Evolutionary conservation across 2,113 vertebrate genomes (phyloP), one percentile per base, ranked within the genome.

Genomic region (Crotalus helleri): DNA sequence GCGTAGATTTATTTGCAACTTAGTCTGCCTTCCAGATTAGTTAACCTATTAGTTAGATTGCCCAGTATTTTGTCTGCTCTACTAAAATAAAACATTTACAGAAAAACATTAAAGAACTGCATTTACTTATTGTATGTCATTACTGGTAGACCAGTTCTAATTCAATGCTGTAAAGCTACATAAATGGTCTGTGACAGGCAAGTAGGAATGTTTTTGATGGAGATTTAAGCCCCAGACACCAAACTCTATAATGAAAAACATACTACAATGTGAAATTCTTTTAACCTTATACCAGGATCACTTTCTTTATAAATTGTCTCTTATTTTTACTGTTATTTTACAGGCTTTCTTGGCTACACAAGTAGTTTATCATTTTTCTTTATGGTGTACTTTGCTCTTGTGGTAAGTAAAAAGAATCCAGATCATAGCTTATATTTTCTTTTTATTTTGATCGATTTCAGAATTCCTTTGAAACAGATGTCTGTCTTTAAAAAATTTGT

Each of bases 331-430:
- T 97, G 96, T 97, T 96, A 97, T 97, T 98, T 98, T 97, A 96
- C 97, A 99, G 99, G 99, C 95, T 99, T 99, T 97, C 98, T 99
- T 97, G 98, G 99, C 96, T 99, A 99, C 97, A 99, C 98, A 97
- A 99, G 99, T 97, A 98, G 99, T 97, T 96, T 99, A 91, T 98
- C 99, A 96, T 99, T 99, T 97, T 96, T 99, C 97, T 99, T 99
- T 97, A 99, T 98, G 98, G 96, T 98, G 95, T 99, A 99, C 96
- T 99, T 99, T 97, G 95, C 98, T 95, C 94, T 98, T 95, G 99
- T 99, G 98, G 99, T 99, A 97, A 99, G 99, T 98, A 64, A 92
- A 94, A 94, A 97, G 97, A 97, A 96, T n/a, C 54, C 94, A 94
- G 46, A 44, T 64, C 81, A 29, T 49, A 59, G 93, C 91, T 97